Percentiles rank a stretch among this genome's conserved stretches.
Conservation (phyloP, 2,113 vertebrate genomes). For the Tauraco erythrolophus region DNA sequence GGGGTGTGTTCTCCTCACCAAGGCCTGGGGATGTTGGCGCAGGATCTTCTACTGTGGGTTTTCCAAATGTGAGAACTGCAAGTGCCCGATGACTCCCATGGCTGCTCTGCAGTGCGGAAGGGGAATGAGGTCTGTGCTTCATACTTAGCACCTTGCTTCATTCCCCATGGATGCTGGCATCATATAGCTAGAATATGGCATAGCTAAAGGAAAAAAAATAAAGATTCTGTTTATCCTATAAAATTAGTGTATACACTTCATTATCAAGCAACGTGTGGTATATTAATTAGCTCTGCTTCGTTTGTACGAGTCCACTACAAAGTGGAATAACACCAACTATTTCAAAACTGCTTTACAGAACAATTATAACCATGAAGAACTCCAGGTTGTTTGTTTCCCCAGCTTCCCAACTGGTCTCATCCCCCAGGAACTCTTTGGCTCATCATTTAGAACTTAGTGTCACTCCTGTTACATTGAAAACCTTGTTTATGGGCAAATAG, state of each 20-base stretch:
- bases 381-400: neutral
- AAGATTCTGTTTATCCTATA: neutral
- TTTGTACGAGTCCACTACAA: neutral
- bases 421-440: neutral
- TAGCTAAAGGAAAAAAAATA: neutral
- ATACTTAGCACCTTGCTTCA: neutral
- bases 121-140: neutral
- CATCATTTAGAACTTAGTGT: neutral
- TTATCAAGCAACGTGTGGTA: neutral
- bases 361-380: neutral
- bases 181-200: neutral
- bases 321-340: neutral
- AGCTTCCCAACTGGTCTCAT: neutral
- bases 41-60: neutral
- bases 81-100: neutral
- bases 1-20: rapidly evolving
- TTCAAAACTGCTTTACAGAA: neutral
- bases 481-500: neutral
- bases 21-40: rapidly evolving
- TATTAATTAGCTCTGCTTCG: neutral
- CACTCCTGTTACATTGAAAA: neutral
- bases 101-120: neutral
- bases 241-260: neutral
- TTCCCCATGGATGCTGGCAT: neutral
- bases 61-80: neutral